Conservation (phyloP, 2,113 vertebrate genomes). For the Phainopepla nitens region DNA sequence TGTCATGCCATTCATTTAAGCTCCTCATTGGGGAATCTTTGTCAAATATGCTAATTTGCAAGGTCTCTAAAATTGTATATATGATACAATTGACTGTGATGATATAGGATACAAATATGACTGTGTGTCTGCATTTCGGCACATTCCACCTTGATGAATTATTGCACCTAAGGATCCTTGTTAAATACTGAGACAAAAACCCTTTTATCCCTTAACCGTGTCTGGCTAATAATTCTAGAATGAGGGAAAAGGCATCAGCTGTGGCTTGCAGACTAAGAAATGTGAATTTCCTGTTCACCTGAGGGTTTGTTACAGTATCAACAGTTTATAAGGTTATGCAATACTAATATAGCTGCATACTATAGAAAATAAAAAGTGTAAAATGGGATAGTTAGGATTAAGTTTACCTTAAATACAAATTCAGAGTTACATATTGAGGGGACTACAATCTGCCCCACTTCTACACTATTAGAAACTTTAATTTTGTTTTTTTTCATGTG, state of each 20-base stretch:
- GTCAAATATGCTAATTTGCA: background rate
- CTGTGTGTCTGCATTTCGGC: rapidly evolving
- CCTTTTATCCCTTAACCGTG: background rate
- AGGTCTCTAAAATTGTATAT: background rate
- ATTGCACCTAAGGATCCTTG: background rate
- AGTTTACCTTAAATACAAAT: background rate
- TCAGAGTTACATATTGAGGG: background rate
- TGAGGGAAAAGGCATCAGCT: background rate
- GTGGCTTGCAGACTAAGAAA: background rate
- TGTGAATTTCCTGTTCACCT: background rate
- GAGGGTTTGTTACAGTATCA: background rate
- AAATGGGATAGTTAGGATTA: background rate
- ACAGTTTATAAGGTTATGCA: background rate
- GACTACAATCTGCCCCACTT: background rate
- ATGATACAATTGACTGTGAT: too few species aligned
- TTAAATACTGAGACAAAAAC: background rate
- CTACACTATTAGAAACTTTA: background rate
- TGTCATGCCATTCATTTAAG: background rate
- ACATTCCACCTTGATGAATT: background rate
- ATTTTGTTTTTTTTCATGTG: background rate
- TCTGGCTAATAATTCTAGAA: background rate
- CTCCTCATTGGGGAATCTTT: background rate
- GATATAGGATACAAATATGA: too few species aligned
- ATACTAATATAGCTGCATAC: background rate
- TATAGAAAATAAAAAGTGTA: background rate